phyloP scores from a whole-genome alignment of 2,113 vertebrate species.

The Hyaena hyaena region DNA sequence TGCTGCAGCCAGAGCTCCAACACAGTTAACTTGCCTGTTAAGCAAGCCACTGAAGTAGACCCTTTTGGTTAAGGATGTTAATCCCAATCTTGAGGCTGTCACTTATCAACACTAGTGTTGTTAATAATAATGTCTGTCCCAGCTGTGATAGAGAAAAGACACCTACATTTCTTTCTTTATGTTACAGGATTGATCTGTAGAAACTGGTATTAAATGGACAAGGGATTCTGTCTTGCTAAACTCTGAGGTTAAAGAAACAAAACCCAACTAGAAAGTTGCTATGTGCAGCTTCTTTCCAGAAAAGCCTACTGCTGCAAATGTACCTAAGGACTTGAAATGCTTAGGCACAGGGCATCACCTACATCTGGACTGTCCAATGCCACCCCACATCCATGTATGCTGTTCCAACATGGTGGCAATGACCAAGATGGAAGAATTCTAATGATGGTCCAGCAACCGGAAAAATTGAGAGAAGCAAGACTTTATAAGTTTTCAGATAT shows the following conservation, averaged over 20 bases:
- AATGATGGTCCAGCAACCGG: not conserved
- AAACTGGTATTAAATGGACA: not conserved
- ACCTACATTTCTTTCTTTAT: not conserved
- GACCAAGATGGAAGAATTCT: not conserved
- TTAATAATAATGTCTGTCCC: not conserved
- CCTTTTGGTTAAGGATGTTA: not conserved
- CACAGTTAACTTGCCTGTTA: rapidly evolving
- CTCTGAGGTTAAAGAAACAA: not conserved
- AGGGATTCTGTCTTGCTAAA: not conserved
- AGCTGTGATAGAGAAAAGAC: not conserved
- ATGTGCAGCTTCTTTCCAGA: not conserved
- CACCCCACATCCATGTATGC: rapidly evolving
- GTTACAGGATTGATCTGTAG: not conserved
- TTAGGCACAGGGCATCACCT: not conserved
- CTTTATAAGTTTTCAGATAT: not conserved
- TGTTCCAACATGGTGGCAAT: not conserved
- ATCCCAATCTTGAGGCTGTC: not conserved
- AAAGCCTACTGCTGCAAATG: not conserved
- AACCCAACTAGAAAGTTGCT: not conserved
- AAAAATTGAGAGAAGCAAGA: not conserved
- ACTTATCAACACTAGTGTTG: not conserved
- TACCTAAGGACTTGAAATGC: not conserved
- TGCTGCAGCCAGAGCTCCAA: rapidly evolving
- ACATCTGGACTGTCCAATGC: too few relatives aligned
- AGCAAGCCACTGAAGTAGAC: not conserved